Conservation (phyloP, 2,113 vertebrate species). For the Trochalopteron elliotii region DNA sequence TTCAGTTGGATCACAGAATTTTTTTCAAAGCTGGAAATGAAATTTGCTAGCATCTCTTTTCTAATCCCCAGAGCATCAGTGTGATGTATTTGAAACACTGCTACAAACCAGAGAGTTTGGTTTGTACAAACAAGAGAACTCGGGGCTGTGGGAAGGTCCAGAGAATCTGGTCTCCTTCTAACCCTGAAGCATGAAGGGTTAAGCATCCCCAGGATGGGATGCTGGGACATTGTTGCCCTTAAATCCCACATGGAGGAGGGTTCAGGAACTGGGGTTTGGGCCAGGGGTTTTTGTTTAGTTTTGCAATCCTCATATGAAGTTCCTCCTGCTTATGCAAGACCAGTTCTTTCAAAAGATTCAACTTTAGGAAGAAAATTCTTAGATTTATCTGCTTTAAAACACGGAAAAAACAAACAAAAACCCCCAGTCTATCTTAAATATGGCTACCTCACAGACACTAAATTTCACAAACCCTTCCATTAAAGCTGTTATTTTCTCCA, state of each 20-base stretch:
- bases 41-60: background rate
- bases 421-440: background rate
- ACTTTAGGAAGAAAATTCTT: background rate
- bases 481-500: background rate
- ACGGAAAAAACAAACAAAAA: background rate
- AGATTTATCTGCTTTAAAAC: background rate
- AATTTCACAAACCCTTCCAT: background rate
- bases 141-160: background rate
- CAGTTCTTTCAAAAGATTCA: background rate
- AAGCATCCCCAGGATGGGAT: background rate
- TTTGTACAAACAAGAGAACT: background rate
- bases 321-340: background rate
- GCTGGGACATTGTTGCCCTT: background rate
- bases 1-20: background rate
- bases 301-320: background rate
- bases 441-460: background rate
- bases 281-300: background rate
- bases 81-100: background rate
- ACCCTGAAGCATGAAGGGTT: background rate
- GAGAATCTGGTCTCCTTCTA: background rate
- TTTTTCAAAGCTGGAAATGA: background rate
- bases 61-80: background rate
- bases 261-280: background rate
- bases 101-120: background rate
- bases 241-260: background rate